These are phyloP conservation scores for Epirrhoe alternata DNA, from an alignment of 2,888 invertebrate genomes.

Conservation along the genomic window DNA sequence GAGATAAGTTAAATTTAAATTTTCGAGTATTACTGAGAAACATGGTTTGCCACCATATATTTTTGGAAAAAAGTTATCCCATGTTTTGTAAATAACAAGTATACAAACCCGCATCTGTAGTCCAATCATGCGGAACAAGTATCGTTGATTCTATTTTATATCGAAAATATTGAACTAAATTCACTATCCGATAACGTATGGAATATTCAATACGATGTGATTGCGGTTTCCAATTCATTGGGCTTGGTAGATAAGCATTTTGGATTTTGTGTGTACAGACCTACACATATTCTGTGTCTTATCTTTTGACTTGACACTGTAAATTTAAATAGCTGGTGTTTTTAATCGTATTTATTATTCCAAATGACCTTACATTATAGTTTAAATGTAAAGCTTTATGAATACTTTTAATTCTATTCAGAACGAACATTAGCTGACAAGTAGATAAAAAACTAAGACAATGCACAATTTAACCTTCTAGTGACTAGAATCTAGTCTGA, in stretches of 20 bases:
- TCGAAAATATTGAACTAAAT: conserved; percentile 15
- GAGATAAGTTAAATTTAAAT: too few relatives aligned
- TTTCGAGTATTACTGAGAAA: too few relatives aligned
- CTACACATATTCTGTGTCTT: too few relatives aligned
- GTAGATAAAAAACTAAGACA: conserved; percentile 8
- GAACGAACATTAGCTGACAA: neutral
- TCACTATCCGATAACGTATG: conserved; percentile 11
- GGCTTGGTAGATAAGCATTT: neutral
- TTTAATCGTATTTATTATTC: neutral
- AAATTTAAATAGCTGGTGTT: neutral
- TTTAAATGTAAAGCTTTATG: neutral
- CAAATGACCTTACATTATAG: neutral
- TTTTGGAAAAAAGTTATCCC: neutral
- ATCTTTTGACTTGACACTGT: neutral
- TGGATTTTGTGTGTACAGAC: neutral
- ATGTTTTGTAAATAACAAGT: neutral
- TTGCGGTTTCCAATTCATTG: conserved; percentile 21
- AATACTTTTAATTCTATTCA: conserved; percentile 3
- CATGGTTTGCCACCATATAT: too few relatives aligned
- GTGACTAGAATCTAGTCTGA: too few relatives aligned
- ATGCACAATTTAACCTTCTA: conserved; percentile 5
- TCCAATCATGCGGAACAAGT: conserved; percentile 2
- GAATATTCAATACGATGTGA: conserved; percentile 20
- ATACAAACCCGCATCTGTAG: conserved; percentile 5
- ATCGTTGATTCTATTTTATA: conserved; percentile 6